Conservation (phyloP, 1,140 invertebrate species). For the Camponotus floridanus region DNA sequence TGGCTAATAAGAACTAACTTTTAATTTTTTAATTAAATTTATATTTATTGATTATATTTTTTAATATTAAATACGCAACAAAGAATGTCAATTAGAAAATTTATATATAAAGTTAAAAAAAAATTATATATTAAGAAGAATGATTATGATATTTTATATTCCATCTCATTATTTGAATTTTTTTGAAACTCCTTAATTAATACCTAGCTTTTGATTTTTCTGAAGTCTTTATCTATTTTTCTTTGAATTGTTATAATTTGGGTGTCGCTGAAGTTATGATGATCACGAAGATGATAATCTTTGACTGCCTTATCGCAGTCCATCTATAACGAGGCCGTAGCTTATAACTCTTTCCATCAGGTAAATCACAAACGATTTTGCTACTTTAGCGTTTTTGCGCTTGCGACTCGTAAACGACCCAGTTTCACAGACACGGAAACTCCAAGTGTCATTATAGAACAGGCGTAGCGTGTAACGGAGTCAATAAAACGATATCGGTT, state of each 20-base stretch:
- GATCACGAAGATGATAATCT: not conserved
- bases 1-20: too few species aligned
- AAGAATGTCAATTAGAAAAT: not conserved
- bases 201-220: not conserved
- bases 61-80: not conserved
- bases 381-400: slow-evolving; percentile 3
- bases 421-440: not conserved
- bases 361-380: not conserved
- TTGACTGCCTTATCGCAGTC: not conserved
- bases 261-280: not conserved
- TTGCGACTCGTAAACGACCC: not conserved
- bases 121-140: not conserved
- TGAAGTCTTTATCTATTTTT: not conserved
- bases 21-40: too few species aligned
- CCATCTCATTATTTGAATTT: not conserved
- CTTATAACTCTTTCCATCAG: not conserved
- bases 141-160: not conserved
- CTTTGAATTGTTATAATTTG: not conserved
- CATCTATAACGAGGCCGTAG: not conserved
- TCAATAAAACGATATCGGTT: slow-evolving; percentile 61
- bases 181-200: not conserved
- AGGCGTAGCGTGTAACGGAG: slow-evolving; percentile 23
- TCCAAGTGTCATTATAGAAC: slow-evolving; percentile 10
- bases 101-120: too few species aligned
- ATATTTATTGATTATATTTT: not conserved